Evolutionary conservation across 2,888 invertebrate species (phyloP).

Genomic region (Rhingia campestris): DNA sequence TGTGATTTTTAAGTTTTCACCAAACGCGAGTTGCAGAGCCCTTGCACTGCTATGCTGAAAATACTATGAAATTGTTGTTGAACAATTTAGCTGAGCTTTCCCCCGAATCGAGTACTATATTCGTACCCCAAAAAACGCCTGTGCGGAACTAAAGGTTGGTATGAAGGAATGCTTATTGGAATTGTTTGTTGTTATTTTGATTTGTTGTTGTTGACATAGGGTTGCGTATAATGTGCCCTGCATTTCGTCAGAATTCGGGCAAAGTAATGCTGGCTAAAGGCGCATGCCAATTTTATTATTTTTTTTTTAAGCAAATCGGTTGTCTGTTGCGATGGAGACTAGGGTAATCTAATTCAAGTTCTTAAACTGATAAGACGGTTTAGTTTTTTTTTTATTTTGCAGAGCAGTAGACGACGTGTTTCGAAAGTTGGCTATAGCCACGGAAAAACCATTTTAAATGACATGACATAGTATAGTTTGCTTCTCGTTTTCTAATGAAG

Average conservation of each 20-base stretch:
- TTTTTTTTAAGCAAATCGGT: constrained; percentile 14
- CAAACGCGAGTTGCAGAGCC: constrained; percentile 38
- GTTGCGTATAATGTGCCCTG: constrained; percentile 13
- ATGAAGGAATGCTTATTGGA: background rate
- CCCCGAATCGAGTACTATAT: constrained; percentile 18
- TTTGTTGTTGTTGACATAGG: constrained; percentile 20
- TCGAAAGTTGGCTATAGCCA: background rate
- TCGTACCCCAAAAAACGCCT: background rate
- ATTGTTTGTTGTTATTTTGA: constrained; percentile 27
- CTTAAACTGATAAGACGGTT: constrained; percentile 17
- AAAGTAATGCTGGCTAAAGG: constrained; percentile 36
- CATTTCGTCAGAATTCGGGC: constrained; percentile 25
- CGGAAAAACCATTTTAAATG: background rate
- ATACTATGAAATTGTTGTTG: constrained; percentile 10
- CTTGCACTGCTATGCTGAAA: constrained; percentile 41
- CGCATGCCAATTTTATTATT: constrained; percentile 50
- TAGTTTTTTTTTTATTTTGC: background rate
- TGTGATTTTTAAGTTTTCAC: constrained; percentile 1
- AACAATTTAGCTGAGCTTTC: constrained; percentile 37
- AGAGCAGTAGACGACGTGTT: background rate
- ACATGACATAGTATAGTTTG: constrained; percentile 9
- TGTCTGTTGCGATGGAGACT: constrained; percentile 9
- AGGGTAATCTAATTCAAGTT: constrained; percentile 41
- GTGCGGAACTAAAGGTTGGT: constrained; percentile 56
- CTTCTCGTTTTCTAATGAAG: background rate